Conservation (phyloP, 2,888 invertebrate species). For the Gandaritis pyraliata region DNA sequence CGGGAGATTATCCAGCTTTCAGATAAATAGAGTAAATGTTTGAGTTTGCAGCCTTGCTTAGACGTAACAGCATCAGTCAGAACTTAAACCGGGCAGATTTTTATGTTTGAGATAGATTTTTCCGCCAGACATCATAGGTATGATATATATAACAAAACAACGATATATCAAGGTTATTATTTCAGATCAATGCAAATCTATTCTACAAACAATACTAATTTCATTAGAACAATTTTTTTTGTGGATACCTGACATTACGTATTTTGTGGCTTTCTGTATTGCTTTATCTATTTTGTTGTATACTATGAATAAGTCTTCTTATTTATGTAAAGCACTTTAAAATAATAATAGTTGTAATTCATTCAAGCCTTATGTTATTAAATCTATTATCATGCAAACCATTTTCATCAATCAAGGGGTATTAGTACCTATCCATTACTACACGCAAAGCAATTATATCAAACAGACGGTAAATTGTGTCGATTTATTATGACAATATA, state of each 20-base stretch:
- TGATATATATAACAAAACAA: too few species aligned
- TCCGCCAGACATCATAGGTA: not conserved
- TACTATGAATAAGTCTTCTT: not conserved
- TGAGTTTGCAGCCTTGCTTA: constrained; percentile 14
- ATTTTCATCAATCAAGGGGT: constrained; percentile 32
- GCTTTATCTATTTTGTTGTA: too few species aligned
- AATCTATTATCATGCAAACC: constrained; percentile 30
- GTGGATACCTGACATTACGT: too few species aligned
- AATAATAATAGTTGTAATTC: not conserved
- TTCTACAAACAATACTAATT: too few species aligned
- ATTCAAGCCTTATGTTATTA: constrained; percentile 29
- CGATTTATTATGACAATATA: constrained; percentile 22
- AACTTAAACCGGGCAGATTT: not conserved
- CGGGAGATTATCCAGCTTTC: constrained; percentile 66
- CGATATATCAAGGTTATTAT: too few species aligned
- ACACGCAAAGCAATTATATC: constrained; percentile 34
- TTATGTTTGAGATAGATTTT: constrained; percentile 5
- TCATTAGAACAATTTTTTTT: too few species aligned
- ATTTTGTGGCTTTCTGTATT: too few species aligned
- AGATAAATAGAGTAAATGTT: constrained; percentile 56
- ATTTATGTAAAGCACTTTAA: not conserved
- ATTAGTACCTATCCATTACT: constrained; percentile 34
- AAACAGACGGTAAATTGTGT: constrained; percentile 20
- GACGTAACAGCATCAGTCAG: constrained; percentile 18
- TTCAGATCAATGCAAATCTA: too few species aligned